phyloP scores from a whole-genome alignment of 2,888 invertebrate genomes.

The Crematogaster levior region DNA sequence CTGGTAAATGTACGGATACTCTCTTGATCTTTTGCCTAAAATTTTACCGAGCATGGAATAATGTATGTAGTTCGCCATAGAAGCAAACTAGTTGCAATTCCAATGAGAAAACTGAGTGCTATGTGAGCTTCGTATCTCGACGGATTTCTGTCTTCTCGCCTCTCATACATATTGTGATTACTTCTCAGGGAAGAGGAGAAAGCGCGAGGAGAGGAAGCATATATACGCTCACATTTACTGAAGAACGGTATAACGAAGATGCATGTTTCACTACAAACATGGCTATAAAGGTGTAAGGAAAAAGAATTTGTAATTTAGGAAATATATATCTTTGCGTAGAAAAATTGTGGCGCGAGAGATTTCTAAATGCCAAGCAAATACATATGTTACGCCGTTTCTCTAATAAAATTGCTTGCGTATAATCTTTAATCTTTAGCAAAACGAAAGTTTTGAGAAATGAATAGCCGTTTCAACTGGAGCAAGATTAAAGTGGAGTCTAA shows the following conservation, averaged over 20 bases:
- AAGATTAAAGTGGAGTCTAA: conserved; percentile 66
- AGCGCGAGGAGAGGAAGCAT: conserved; percentile 48
- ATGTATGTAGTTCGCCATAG: conserved; percentile 78
- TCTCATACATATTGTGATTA: conserved; percentile 85
- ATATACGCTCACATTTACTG: conserved; percentile 41
- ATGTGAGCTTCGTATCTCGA: conserved; percentile 76
- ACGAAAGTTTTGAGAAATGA: conserved; percentile 51
- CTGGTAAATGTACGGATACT: background rate
- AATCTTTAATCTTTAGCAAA: conserved; percentile 31
- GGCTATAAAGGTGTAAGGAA: background rate
- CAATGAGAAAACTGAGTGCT: conserved; percentile 81
- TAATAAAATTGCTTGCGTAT: conserved; percentile 21
- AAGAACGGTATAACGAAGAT: conserved; percentile 40
- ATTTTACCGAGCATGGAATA: conserved; percentile 76
- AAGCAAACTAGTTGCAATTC: conserved; percentile 82
- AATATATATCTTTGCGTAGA: conserved; percentile 17
- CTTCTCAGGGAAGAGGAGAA: conserved; percentile 71
- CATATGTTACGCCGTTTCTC: background rate
- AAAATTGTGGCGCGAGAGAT: conserved; percentile 10
- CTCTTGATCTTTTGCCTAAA: conserved; percentile 71
- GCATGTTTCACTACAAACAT: conserved; percentile 9
- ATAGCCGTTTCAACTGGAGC: conserved; percentile 41
- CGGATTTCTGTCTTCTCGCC: conserved; percentile 78
- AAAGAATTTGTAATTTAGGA: conserved; percentile 23
- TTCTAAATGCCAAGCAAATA: background rate